Conservation (phyloP, 2,113 vertebrate genomes). For the Megaceryle torquata region DNA sequence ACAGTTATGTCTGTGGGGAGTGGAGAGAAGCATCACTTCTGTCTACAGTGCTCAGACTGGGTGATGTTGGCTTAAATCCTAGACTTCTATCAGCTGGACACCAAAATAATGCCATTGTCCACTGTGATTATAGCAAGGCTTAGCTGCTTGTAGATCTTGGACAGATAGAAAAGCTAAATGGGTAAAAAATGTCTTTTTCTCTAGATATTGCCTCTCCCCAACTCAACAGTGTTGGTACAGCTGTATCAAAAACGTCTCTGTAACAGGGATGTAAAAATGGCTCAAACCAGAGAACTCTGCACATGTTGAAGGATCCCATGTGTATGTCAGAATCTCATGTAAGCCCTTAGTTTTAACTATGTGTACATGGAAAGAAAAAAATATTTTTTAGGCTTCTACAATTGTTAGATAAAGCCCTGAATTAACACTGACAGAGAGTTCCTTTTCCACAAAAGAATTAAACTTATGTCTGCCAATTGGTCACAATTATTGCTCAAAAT, state of each 20-base stretch:
- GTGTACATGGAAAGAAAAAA: neutral
- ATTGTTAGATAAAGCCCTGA: neutral
- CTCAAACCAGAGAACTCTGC: neutral
- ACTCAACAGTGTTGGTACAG: neutral
- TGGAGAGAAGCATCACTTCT: neutral
- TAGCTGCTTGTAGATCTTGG: neutral
- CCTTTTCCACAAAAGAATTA: neutral
- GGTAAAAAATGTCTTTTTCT: neutral
- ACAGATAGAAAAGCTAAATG: neutral
- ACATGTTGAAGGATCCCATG: neutral
- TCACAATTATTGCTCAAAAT: neutral
- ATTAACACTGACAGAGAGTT: neutral
- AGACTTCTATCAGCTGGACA: neutral
- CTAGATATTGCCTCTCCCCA: neutral
- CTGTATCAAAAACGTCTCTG: neutral
- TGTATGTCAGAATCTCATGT: neutral
- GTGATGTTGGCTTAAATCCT: neutral
- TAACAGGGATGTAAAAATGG: neutral
- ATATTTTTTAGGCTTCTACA: neutral
- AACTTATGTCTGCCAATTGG: neutral
- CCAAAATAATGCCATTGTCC: neutral
- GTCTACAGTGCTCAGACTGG: accelerated
- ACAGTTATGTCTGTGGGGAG: accelerated
- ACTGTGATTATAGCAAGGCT: neutral
- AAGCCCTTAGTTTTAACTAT: neutral